phyloP scores from a whole-genome alignment of 2,797 vertebrate species.

The Oryzias dopingdopingensis region DNA sequence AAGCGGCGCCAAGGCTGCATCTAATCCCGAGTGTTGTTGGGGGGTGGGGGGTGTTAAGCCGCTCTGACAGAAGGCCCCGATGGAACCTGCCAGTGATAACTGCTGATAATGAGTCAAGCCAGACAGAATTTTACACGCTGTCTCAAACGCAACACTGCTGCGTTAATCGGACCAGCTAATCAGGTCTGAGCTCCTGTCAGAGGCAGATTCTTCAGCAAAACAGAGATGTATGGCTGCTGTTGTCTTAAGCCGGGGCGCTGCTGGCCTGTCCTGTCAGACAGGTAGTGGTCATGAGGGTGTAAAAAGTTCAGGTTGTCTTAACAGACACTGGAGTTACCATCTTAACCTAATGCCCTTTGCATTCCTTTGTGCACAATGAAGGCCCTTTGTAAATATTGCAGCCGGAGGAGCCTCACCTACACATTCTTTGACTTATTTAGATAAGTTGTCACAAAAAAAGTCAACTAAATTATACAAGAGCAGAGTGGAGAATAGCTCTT shows the following conservation, averaged over 20 bases:
- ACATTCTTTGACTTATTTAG: constrained; percentile 6
- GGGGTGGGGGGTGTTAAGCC: constrained; percentile 52
- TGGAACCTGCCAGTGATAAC: constrained; percentile 58
- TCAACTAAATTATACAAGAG: background rate
- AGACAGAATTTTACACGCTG: constrained; percentile 66
- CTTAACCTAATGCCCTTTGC: constrained; percentile 39
- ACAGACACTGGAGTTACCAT: constrained; percentile 21
- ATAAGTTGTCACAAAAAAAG: background rate
- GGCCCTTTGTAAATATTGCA: constrained; percentile 34
- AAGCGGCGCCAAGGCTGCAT: constrained; percentile 57
- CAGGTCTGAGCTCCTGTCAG: constrained; percentile 69
- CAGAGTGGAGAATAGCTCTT: background rate
- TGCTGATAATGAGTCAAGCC: constrained; percentile 68
- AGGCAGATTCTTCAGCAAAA: constrained; percentile 24
- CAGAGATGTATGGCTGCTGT: constrained; percentile 27
- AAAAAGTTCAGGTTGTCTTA: constrained; percentile 18
- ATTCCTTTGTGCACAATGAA: constrained; percentile 44
- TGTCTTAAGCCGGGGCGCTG: constrained; percentile 20
- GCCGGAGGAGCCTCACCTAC: constrained; percentile 18
- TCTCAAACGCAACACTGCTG: constrained; percentile 49
- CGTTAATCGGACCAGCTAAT: constrained; percentile 70
- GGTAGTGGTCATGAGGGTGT: constrained; percentile 17
- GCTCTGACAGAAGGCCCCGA: constrained; percentile 64
- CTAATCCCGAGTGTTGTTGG: constrained; percentile 60
- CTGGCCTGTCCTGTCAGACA: constrained; percentile 11